Evolutionary conservation across 2,888 invertebrate genomes (phyloP).

Genomic region (Catocala sponsa): DNA sequence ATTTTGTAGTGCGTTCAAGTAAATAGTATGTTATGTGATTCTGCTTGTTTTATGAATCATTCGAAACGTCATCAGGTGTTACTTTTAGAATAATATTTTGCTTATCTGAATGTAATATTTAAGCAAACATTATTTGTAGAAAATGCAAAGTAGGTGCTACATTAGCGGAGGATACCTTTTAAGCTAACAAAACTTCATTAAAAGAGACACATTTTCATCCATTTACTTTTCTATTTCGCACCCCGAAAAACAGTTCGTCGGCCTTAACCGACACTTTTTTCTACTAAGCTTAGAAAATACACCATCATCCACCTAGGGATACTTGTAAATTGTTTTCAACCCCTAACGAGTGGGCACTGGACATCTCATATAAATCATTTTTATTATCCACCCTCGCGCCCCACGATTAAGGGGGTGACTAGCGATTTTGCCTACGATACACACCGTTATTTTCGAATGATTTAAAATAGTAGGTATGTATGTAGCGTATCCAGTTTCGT

Average conservation of each 20-base stretch:
- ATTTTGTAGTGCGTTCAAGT: slow-evolving; percentile 3
- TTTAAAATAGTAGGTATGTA: slow-evolving; percentile 69
- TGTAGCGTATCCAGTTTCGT: slow-evolving; percentile 64
- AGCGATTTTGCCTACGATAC: slow-evolving; percentile 66
- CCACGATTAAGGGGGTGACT: slow-evolving; percentile 70
- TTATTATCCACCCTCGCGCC: slow-evolving; percentile 73
- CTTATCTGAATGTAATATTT: no score
- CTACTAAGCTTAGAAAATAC: slow-evolving; percentile 57
- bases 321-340: slow-evolving; percentile 83
- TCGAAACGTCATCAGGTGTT: not conserved
- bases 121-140: no score
- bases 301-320: slow-evolving; percentile 61
- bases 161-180: no score
- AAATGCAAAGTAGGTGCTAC: no score
- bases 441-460: slow-evolving; percentile 63
- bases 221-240: slow-evolving; percentile 6
- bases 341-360: slow-evolving; percentile 78
- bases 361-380: slow-evolving; percentile 86
- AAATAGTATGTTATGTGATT: not conserved
- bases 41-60: not conserved
- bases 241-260: slow-evolving; percentile 1
- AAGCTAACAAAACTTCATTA: slow-evolving; percentile 1
- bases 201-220: not conserved
- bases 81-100: not conserved
- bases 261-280: slow-evolving; percentile 10